Base-by-base conservation (phyloP, 2,797 vertebrate genomes). In the Ptychadena robeensis region DNA sequence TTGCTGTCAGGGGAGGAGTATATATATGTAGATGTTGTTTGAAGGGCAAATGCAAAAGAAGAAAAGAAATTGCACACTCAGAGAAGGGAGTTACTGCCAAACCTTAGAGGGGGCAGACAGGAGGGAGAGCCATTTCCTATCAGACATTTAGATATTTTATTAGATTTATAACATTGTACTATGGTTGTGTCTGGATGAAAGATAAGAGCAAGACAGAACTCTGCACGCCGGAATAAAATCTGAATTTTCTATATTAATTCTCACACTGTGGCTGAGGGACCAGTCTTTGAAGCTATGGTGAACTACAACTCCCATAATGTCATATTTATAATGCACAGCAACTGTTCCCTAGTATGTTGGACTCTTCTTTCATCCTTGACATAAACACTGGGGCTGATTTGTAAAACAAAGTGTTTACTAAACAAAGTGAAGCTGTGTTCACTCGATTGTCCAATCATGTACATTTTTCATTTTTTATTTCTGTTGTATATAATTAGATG, bases 11-110 rank as follows among this genome's bases (percentile, higher is more conserved):
- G 76, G 77, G 82, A 80, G 77, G 70, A 79, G 76, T 74, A 64
- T 80, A 69, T 82, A 69, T 84, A 79, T 74, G 70, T 64, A 59
- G 77, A 80, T 84, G 77, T 80, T 84, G 82, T 84, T 84, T 84
- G 82, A 84, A 84, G 82, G 82, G 71, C 82, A 84, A 84, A 79
- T 84, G 70, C 77, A 84, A 70, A 80, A 57, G 35, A 77, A 77
- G 53, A 69, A 67, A 35, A 64, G 61, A 84, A 84, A 80, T 73
- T 80, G 82, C 82, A 64, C 53, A 80, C 44, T 80, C 61, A 84
- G 77, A 80, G 66, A 70, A 80, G 76, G 64, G 70, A 78, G 35
- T 48, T 38, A 9, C 37, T 78, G 81, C 74, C 81, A 83, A 31
- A 15, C 8, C 34, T 32, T 44, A 44, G 73, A 35, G 34, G 81